Conservation (phyloP, 2,888 invertebrate genomes). For the Epsilonema sp. region DNA sequence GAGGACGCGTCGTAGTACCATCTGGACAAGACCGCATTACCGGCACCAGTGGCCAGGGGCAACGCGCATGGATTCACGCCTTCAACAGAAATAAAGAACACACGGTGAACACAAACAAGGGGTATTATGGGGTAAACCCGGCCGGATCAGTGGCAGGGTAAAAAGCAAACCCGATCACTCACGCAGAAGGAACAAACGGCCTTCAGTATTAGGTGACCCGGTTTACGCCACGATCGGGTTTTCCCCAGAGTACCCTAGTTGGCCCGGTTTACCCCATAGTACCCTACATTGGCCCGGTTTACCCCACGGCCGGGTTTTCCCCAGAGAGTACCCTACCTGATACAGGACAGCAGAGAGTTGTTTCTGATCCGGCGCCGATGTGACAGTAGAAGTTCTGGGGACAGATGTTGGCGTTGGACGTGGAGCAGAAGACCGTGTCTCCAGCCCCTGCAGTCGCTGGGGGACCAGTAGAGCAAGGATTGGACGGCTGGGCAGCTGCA, state of each 20-base stretch:
- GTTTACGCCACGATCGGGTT: too few relatives aligned
- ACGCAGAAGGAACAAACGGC: too few relatives aligned
- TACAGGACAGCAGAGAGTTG: constrained; percentile 18
- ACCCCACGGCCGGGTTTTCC: too few relatives aligned
- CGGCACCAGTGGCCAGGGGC: constrained; percentile 13
- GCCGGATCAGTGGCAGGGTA: too few relatives aligned
- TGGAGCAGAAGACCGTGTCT: background rate
- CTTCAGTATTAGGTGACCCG: too few relatives aligned
- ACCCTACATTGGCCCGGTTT: too few relatives aligned
- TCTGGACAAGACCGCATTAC: constrained; percentile 11
- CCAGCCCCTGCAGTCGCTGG: background rate
- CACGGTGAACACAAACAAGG: background rate
- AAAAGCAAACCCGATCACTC: too few relatives aligned
- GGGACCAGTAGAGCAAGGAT: constrained; percentile 5
- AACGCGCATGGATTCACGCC: constrained; percentile 14
- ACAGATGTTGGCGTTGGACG: constrained; percentile 9
- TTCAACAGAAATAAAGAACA: constrained; percentile 1
- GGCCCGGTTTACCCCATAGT: too few relatives aligned
- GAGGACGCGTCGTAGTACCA: constrained; percentile 16
- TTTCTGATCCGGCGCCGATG: constrained; percentile 13
- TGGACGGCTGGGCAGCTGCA: constrained; percentile 1
- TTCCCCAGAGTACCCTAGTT: too few relatives aligned
- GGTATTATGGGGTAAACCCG: too few relatives aligned
- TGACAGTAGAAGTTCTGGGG: constrained; percentile 11
- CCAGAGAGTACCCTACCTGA: too few relatives aligned